Base-by-base conservation (phyloP, 2,797 vertebrate genomes). In the Smutsia gigantea region DNA sequence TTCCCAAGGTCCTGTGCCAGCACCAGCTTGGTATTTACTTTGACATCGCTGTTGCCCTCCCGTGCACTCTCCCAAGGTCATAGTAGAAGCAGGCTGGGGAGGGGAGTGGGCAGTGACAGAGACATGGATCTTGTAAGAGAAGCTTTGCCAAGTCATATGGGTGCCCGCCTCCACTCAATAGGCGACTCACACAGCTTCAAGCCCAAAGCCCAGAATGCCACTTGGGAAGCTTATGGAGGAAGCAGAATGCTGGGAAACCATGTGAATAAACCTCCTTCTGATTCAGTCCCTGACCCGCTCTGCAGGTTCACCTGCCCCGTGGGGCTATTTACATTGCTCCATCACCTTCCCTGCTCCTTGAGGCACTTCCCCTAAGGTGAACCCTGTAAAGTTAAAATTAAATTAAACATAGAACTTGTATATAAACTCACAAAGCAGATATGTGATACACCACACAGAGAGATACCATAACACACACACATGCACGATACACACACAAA, bases 31-130 rank as follows among this genome's bases (percentile, higher is more conserved):
- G 10, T 69, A 66, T 95, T 94, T 92, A 87, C 55, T 93, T 61
- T 96, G 96, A 84, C 69, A 21, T 29, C 7, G n/a, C 53, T 39
- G 3, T 31, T 61, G 39, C 66, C 68, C 55, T 79, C 5, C 46
- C 89, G 10, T 18, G n/a, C 64, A 51, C 7, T 74, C 81, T 72
- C 75, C 55, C 92, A 95, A 92, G 66, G 87, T 87, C 92, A 92
- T 13, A 9, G 49, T 39, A 63, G 75, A 88, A 68, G 42, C 19
- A 7, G 71, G 8, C 19, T 69, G 23, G 25, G 46, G 29, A 53
- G 1, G 10, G 25, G 0, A 1, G 4, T 11, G 21, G 64, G 27
- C n/a, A 27, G 49, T 29, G 27, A 1, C n/a, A 57, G 39, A 75
- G 31, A 90, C 29, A 57, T 4, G 25, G 27, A 75, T 13, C 18